These are phyloP conservation scores for Plagodis dolabraria DNA, from an alignment of 2,888 invertebrate species.

Conservation along the genomic window DNA sequence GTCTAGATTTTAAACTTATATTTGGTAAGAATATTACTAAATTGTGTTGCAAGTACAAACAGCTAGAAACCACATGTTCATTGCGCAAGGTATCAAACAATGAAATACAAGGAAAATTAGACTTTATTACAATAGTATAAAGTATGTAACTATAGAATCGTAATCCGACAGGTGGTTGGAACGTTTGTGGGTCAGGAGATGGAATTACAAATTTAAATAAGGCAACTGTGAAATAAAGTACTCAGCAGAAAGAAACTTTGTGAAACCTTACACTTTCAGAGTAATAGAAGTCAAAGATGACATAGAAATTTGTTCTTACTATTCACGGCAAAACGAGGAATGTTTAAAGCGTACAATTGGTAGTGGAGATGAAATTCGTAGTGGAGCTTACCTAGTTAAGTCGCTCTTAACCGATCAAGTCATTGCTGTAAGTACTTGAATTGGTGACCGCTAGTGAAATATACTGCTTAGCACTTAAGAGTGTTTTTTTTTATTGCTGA, in stretches of 20 bases:
- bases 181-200: slow-evolving; percentile 35
- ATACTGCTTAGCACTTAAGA: too few species aligned
- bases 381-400: too few species aligned
- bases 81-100: slow-evolving; percentile 34
- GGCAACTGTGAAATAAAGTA: slow-evolving; percentile 21
- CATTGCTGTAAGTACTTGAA: too few species aligned
- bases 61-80: slow-evolving; percentile 27
- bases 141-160: slow-evolving; percentile 8
- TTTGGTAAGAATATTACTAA: slow-evolving; percentile 28
- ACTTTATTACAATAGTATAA: slow-evolving; percentile 18
- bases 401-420: too few species aligned
- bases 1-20: slow-evolving; percentile 15
- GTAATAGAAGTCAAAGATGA: neutral
- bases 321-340: too few species aligned
- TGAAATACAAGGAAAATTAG: slow-evolving; percentile 18
- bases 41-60: slow-evolving; percentile 29
- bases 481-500: too few species aligned
- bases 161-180: slow-evolving; percentile 31
- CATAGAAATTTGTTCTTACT: too few species aligned
- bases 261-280: slow-evolving; percentile 3
- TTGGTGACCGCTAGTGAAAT: too few species aligned
- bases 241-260: slow-evolving; percentile 13
- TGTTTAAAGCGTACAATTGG: too few species aligned
- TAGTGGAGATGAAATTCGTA: too few species aligned
- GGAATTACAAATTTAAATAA: slow-evolving; percentile 36